Evolutionary conservation across 2,113 vertebrate genomes (phyloP).

Genomic region (Athene cunicularia): DNA sequence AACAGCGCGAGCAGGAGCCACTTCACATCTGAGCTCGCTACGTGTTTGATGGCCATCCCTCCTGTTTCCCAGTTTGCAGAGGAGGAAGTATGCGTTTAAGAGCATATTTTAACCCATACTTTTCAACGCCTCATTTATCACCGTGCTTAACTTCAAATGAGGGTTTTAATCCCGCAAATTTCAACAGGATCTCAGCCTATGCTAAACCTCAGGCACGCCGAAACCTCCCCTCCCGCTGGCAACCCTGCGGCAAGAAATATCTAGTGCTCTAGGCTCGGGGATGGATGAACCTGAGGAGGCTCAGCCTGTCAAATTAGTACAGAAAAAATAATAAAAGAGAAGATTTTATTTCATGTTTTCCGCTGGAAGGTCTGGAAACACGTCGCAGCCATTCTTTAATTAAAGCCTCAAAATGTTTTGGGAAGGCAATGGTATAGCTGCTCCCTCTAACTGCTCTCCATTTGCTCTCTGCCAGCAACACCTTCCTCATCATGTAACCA

Average conservation of each 20-base stretch:
- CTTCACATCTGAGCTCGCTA: not conserved
- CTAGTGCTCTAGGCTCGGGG: not conserved
- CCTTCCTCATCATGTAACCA: not conserved
- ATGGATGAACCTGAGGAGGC: not conserved
- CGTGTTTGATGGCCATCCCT: not conserved
- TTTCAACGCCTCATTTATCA: not conserved
- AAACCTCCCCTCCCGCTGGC: not conserved
- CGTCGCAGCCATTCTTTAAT: not conserved
- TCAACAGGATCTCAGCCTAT: not conserved
- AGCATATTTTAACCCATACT: not conserved
- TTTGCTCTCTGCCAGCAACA: not conserved
- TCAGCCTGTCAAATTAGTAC: not conserved
- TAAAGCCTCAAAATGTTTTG: not conserved
- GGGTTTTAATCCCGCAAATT: not conserved
- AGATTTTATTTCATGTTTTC: not conserved
- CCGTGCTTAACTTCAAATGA: not conserved
- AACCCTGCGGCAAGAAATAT: not conserved
- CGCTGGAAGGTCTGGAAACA: not conserved
- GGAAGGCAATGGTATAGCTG: not conserved
- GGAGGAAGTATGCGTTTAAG: not conserved
- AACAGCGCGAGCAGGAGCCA: fast-evolving
- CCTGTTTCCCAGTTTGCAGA: not conserved
- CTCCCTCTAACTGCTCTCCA: not conserved
- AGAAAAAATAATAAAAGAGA: not conserved
- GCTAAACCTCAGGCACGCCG: not conserved